Percentiles rank a stretch among this genome's conserved stretches.
These are phyloP conservation scores for Lampris megalopsis DNA, from an alignment of 2,113 vertebrate genomes.

Conservation along the genomic window DNA sequence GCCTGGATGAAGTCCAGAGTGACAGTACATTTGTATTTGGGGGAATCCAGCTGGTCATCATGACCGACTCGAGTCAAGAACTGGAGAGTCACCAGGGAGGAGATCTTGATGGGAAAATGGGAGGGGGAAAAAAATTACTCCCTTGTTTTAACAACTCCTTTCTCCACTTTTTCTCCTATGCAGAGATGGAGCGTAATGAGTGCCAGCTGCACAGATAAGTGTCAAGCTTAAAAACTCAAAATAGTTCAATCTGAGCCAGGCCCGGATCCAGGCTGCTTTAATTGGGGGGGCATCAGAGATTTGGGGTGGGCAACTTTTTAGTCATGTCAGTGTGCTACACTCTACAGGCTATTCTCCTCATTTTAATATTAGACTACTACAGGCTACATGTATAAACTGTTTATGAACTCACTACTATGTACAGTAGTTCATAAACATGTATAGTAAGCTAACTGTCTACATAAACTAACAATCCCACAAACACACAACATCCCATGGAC, in stretches of 20 bases:
- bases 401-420: no score
- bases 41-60: constrained; percentile 92
- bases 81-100: constrained; percentile 95
- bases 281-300: no score
- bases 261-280: no score
- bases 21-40: constrained; percentile 95
- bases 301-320: no score
- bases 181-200: constrained; percentile 16
- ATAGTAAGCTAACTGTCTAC: no score
- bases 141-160: constrained; percentile 22
- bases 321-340: no score
- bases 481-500: no score
- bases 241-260: constrained; percentile 33
- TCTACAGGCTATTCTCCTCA: no score
- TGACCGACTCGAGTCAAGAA: constrained; percentile 90
- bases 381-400: no score
- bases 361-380: no score
- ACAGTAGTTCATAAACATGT: no score
- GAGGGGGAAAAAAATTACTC: constrained; percentile 17
- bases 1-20: constrained; percentile 95
- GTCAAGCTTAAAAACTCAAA: constrained; percentile 34
- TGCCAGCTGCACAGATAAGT: constrained; percentile 32
- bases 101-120: constrained; percentile 83
- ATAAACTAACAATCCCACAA: no score
- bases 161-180: constrained; percentile 27